These are phyloP conservation scores for Syngnathus rostellatus DNA, from an alignment of 2,797 vertebrate species.

Conservation along the genomic window DNA sequence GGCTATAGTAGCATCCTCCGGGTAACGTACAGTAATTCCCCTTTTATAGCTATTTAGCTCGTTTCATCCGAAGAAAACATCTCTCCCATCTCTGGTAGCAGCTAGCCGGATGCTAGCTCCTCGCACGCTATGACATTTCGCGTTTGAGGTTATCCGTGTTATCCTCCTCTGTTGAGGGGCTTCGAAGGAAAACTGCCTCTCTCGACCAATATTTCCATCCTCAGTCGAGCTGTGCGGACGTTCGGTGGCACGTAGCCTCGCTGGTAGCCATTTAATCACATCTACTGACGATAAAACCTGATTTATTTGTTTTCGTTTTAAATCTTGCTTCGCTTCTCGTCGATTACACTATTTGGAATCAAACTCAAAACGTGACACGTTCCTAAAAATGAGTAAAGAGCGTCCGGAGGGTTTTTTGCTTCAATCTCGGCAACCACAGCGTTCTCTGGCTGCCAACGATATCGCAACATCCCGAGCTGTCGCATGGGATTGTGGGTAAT, in stretches of 20 bases:
- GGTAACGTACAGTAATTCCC: slow-evolving; percentile 35
- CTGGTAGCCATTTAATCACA: slow-evolving; percentile 36
- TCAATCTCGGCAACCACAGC: slow-evolving; percentile 59
- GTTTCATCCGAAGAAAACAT: slow-evolving; percentile 40
- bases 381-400: slow-evolving; percentile 22
- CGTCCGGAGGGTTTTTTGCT: slow-evolving; percentile 13
- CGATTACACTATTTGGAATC: background rate
- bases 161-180: slow-evolving; percentile 56
- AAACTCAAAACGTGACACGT: slow-evolving; percentile 24
- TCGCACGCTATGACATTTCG: slow-evolving; percentile 65
- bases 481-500: slow-evolving; percentile 43
- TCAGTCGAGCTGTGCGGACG: slow-evolving; percentile 29
- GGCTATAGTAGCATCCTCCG: slow-evolving; percentile 53
- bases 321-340: slow-evolving; percentile 22
- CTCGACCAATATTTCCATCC: slow-evolving; percentile 46
- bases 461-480: slow-evolving; percentile 65
- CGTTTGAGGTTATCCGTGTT: slow-evolving; percentile 68
- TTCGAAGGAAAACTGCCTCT: slow-evolving; percentile 28
- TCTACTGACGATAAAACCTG: slow-evolving; percentile 33
- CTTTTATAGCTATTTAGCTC: slow-evolving; percentile 47
- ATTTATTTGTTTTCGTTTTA: slow-evolving; percentile 13
- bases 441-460: slow-evolving; percentile 55
- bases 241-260: slow-evolving; percentile 34
- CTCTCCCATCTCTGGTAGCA: slow-evolving; percentile 56
- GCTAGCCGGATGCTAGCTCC: slow-evolving; percentile 62